Evolutionary conservation across 1,140 invertebrate genomes (phyloP).

Genomic region (Carposina sasakii): DNA sequence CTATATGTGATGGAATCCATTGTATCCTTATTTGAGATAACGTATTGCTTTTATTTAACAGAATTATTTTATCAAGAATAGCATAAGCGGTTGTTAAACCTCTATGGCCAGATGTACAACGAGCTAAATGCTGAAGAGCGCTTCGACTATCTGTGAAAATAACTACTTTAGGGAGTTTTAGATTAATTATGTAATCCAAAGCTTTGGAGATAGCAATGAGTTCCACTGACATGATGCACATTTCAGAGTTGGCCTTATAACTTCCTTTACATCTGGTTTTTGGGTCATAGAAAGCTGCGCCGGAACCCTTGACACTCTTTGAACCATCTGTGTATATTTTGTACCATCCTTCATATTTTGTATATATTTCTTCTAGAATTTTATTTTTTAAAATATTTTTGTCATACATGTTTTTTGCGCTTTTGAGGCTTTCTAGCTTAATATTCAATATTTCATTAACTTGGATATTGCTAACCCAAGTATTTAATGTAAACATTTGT

Average conservation of each 20-base stretch:
- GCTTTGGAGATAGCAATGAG: background rate
- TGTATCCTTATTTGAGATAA: background rate
- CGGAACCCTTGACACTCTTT: background rate
- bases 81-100: background rate
- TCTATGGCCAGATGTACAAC: background rate
- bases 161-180: background rate
- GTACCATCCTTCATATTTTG: background rate
- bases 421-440: background rate
- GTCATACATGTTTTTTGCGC: too few species aligned
- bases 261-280: background rate
- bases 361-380: too few species aligned
- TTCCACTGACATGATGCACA: background rate
- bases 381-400: too few species aligned
- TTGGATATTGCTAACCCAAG: constrained; percentile 4
- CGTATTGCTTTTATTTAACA: background rate
- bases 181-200: background rate
- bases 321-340: constrained; percentile 3
- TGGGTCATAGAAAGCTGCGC: constrained; percentile 1
- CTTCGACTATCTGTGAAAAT: background rate
- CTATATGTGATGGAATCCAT: constrained; percentile 5
- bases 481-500: constrained; percentile 6
- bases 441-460: background rate
- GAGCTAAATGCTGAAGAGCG: background rate
- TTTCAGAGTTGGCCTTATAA: background rate
- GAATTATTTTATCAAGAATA: background rate